Evolutionary conservation across 2,888 invertebrate species (phyloP).

Genomic region (Notodromas monacha): DNA sequence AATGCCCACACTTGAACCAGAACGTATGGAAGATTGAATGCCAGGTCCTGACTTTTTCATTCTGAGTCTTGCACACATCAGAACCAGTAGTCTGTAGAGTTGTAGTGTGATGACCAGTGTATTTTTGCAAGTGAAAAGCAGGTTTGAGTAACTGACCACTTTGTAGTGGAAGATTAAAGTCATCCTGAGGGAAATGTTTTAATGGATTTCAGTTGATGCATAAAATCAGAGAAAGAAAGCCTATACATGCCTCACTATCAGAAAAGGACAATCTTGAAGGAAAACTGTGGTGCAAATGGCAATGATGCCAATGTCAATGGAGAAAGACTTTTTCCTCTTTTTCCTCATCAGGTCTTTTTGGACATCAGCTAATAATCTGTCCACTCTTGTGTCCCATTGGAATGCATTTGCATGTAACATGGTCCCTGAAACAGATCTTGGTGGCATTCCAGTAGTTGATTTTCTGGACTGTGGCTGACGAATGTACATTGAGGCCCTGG

Average conservation of each 20-base stretch:
- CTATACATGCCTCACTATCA: constrained; percentile 13
- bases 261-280: constrained; percentile 19
- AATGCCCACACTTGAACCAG: no score
- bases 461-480: background rate
- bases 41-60: no score
- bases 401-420: no score
- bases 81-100: constrained; percentile 9
- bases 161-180: constrained; percentile 12
- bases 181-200: constrained; percentile 12
- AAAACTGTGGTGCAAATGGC: constrained; percentile 17
- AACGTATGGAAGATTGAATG: no score
- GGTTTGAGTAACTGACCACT: constrained; percentile 13
- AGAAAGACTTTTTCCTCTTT: constrained; percentile 7
- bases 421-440: no score
- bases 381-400: no score
- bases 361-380: no score
- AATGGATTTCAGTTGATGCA: no score
- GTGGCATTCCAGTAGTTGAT: no score
- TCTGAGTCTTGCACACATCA: no score
- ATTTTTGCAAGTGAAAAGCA: constrained; percentile 14
- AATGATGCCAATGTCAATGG: constrained; percentile 15
- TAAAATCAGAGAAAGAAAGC: background rate
- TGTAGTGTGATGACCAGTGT: constrained; percentile 9
- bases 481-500: no score
- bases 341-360: background rate